Evolutionary conservation across 2,888 invertebrate species (phyloP).

Genomic region (Fissipunctia ypsillon): DNA sequence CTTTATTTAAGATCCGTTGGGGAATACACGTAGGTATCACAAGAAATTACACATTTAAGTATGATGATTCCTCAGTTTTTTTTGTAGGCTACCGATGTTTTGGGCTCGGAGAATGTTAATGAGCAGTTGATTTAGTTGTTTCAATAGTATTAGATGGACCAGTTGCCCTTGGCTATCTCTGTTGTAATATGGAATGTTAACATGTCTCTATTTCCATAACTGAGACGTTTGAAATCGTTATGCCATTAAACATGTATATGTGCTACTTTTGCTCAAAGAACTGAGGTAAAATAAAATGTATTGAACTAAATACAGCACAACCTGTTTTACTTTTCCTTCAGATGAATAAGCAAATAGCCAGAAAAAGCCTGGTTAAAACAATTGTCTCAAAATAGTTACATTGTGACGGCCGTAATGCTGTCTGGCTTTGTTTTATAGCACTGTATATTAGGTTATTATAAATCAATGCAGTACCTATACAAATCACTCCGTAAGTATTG

Average conservation of each 20-base stretch:
- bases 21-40: neutral
- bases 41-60: neutral
- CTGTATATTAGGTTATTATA: neutral
- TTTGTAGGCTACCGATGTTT: conserved; percentile 6
- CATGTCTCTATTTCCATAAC: conserved; percentile 11
- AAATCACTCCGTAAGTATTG: neutral
- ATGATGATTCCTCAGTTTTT: neutral
- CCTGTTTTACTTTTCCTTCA: neutral
- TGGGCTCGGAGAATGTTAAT: conserved; percentile 24
- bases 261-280: conserved; percentile 3
- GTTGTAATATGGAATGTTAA: conserved; percentile 24
- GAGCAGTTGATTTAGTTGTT: conserved; percentile 29
- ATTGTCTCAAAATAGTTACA: neutral
- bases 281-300: neutral
- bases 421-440: neutral
- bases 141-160: conserved; percentile 39
- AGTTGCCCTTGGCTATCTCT: conserved; percentile 42
- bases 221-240: neutral
- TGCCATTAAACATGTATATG: neutral
- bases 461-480: neutral
- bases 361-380: neutral
- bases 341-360: neutral
- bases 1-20: neutral
- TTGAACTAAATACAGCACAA: neutral
- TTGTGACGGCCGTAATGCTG: neutral